Evolutionary conservation across 2,888 invertebrate genomes (phyloP).

Genomic region (Salticus scenicus): DNA sequence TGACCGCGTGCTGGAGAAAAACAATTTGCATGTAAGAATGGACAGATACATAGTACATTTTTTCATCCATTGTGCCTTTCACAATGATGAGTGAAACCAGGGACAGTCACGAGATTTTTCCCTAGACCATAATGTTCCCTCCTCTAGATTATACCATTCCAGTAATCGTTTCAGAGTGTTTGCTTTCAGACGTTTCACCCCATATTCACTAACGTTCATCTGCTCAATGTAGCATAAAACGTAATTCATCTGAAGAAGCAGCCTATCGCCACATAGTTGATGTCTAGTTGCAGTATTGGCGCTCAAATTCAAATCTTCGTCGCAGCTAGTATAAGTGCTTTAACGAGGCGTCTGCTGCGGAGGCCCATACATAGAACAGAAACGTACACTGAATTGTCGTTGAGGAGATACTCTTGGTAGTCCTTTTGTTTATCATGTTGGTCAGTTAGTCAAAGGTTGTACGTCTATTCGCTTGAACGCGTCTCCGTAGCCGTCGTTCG

Average conservation of each 20-base stretch:
- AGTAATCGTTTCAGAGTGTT: not conserved
- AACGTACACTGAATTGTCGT: conserved; percentile 23
- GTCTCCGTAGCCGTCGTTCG: not conserved
- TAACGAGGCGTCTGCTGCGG: conserved; percentile 4
- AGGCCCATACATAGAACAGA: no score
- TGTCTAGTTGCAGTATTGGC: no score
- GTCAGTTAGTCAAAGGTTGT: conserved; percentile 23
- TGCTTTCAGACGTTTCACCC: not conserved
- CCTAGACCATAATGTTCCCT: not conserved
- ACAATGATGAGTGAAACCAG: not conserved
- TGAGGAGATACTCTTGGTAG: conserved; percentile 19
- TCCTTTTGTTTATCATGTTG: not conserved
- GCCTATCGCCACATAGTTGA: conserved; percentile 1
- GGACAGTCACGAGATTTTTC: not conserved
- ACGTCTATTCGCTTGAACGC: not conserved
- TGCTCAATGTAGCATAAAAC: not conserved
- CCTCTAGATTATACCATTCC: not conserved
- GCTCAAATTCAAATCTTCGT: not conserved
- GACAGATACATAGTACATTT: not conserved
- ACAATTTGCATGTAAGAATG: not conserved
- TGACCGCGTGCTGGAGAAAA: not conserved
- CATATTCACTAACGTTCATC: not conserved
- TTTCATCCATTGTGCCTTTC: conserved; percentile 13
- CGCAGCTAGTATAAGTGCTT: no score
- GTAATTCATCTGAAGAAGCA: no score